Evolutionary conservation across 2,113 vertebrate genomes (phyloP).

Genomic region (Lophochroa leadbeateri): DNA sequence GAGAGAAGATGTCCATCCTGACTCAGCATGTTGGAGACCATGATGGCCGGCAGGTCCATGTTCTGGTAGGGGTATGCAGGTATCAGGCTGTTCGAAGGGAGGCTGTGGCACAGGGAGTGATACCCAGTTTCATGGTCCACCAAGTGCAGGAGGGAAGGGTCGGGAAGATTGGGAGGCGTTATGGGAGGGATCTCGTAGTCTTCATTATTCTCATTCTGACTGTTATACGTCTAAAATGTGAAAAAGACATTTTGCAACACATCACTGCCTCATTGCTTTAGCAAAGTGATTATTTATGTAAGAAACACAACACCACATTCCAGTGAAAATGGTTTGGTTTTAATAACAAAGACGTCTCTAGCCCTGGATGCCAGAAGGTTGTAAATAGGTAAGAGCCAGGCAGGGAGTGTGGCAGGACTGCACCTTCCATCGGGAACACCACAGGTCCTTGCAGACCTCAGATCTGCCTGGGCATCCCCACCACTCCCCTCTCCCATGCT

Average conservation of each 20-base stretch:
- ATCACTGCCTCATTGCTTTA: neutral
- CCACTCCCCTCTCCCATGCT: neutral
- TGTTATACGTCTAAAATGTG: slow-evolving; percentile 83
- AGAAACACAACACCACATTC: neutral
- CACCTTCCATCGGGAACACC: neutral
- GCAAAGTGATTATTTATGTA: rapidly evolving
- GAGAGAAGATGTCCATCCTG: slow-evolving; percentile 96
- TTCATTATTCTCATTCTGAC: slow-evolving; percentile 87
- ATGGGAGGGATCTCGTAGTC: slow-evolving; percentile 99
- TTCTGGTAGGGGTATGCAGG: slow-evolving; percentile 93
- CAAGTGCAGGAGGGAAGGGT: slow-evolving; percentile 92
- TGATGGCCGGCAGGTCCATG: slow-evolving; percentile 95
- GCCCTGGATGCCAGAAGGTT: neutral
- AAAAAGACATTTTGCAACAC: neutral
- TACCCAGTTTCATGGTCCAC: slow-evolving; percentile 95
- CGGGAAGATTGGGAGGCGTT: slow-evolving; percentile 94
- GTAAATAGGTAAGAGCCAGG: rapidly evolving
- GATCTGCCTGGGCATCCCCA: neutral
- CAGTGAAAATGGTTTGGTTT: neutral
- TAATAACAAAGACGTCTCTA: too few species aligned
- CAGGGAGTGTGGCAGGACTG: rapidly evolving
- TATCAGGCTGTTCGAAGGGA: slow-evolving; percentile 92
- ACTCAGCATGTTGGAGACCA: slow-evolving; percentile 98
- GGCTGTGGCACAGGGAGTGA: slow-evolving; percentile 91
- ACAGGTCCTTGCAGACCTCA: neutral